A percentile compares a stretch with the other conserved stretches of the same genome.
These are phyloP conservation scores for Origma solitaria DNA, from an alignment of 2,113 vertebrate genomes.

Conservation along the genomic window DNA sequence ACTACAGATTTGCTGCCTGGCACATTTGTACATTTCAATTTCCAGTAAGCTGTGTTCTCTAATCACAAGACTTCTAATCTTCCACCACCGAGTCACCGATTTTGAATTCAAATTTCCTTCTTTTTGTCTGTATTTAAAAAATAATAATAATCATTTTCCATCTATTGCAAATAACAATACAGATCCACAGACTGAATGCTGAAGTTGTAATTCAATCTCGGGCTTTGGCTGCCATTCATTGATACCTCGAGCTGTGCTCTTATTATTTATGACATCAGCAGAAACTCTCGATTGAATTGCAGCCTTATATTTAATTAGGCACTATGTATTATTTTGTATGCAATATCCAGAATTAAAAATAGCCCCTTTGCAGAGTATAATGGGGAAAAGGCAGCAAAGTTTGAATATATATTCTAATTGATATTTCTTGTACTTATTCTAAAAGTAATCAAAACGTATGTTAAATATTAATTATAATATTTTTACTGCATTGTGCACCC, in stretches of 20 bases:
- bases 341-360: conserved; percentile 82
- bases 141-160: conserved; percentile 84
- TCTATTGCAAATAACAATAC: conserved; percentile 84
- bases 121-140: conserved; percentile 82
- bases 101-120: conserved; percentile 79
- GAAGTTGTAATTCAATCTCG: conserved; percentile 77
- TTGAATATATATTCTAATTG: conserved; percentile 83
- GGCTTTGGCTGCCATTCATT: conserved; percentile 74
- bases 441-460: conserved; percentile 81
- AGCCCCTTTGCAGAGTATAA: conserved; percentile 71
- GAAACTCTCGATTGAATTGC: conserved; percentile 77
- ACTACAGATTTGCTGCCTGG: conserved; percentile 55
- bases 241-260: conserved; percentile 72
- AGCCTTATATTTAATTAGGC: conserved; percentile 80
- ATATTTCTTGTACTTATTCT: conserved; percentile 79
- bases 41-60: conserved; percentile 65
- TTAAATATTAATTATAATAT: conserved; percentile 86
- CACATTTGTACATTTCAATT: conserved; percentile 75
- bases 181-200: conserved; percentile 71
- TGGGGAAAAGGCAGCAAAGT: conserved; percentile 71
- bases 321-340: conserved; percentile 79
- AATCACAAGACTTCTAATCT: conserved; percentile 77
- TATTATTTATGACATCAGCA: conserved; percentile 82
- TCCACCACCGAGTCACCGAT: conserved; percentile 64
- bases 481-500: conserved; percentile 74